These are phyloP conservation scores for Alca torda DNA, from an alignment of 2,797 vertebrate species.

Conservation along the genomic window DNA sequence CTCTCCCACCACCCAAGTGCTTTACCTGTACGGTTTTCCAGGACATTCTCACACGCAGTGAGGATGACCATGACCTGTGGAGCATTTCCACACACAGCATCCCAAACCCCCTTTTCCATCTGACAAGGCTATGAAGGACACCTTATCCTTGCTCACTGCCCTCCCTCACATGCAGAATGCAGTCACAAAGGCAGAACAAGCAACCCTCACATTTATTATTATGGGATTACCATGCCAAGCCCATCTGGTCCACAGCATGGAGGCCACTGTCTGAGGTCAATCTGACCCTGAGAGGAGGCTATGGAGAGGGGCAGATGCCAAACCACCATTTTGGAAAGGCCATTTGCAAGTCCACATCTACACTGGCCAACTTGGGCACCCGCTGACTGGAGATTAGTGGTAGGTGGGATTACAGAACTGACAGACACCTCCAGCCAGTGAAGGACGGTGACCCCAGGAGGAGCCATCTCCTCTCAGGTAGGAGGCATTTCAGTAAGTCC, in stretches of 20 bases:
- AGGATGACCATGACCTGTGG: not conserved
- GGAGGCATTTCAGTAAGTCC: not conserved
- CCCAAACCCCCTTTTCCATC: not conserved
- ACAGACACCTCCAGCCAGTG: not conserved
- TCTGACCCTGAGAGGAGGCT: not conserved
- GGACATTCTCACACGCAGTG: not conserved
- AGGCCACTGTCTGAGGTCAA: not conserved
- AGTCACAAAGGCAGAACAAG: not conserved
- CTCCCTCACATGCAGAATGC: not conserved
- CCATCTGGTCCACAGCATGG: not conserved
- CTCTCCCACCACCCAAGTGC: accelerated
- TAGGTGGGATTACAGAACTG: not conserved
- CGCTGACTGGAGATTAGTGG: not conserved
- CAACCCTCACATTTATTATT: not conserved
- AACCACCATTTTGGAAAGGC: not conserved
- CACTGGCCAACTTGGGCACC: not conserved
- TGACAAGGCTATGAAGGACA: not conserved
- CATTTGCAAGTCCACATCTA: not conserved
- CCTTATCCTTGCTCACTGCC: not conserved
- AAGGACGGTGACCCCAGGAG: not conserved
- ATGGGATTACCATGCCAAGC: not conserved
- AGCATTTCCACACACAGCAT: not conserved
- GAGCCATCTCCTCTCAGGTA: not conserved
- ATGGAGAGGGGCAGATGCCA: not conserved
- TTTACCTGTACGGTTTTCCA: not conserved